Conservation (phyloP, 2,113 vertebrate genomes). For the Eurypyga helias region DNA sequence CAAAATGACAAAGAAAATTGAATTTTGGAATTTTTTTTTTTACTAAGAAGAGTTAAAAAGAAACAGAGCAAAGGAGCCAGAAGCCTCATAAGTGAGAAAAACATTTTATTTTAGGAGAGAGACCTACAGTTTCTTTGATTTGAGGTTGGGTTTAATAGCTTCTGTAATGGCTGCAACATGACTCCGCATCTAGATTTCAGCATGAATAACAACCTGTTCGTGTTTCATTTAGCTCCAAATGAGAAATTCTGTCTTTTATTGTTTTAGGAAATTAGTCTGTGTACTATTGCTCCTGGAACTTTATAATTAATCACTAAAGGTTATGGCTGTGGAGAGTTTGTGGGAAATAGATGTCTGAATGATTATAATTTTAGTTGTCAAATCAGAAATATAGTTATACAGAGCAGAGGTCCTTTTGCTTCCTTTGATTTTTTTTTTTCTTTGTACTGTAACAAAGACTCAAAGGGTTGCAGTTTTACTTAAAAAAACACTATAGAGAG, state of each 20-base stretch:
- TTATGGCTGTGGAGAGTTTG: slow-evolving; percentile 76
- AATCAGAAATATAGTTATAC: slow-evolving; percentile 71
- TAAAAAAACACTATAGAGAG: neutral
- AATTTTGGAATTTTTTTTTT: slow-evolving; percentile 25
- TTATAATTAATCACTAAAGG: slow-evolving; percentile 81
- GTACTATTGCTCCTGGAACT: slow-evolving; percentile 77
- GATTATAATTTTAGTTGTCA: slow-evolving; percentile 79
- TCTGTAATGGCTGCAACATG: slow-evolving; percentile 83
- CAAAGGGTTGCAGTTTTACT: neutral
- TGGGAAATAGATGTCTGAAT: slow-evolving; percentile 75
- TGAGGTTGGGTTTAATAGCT: slow-evolving; percentile 80
- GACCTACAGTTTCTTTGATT: slow-evolving; percentile 73
- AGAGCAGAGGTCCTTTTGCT: slow-evolving; percentile 39
- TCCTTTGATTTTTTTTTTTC: slow-evolving; percentile 2
- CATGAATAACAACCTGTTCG: slow-evolving; percentile 79
- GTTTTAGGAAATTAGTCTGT: slow-evolving; percentile 83
- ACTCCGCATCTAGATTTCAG: slow-evolving; percentile 84
- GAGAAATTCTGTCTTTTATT: slow-evolving; percentile 84
- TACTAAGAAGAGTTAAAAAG: slow-evolving; percentile 10
- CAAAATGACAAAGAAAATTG: slow-evolving; percentile 46
- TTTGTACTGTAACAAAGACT: slow-evolving; percentile 50
- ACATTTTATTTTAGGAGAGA: slow-evolving; percentile 73
- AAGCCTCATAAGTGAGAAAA: slow-evolving; percentile 31
- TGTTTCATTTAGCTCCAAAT: slow-evolving; percentile 81
- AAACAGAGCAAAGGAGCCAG: neutral